Evolutionary conservation across 2,888 invertebrate species (phyloP).

Genomic region (Lasioglossum zephyrum): DNA sequence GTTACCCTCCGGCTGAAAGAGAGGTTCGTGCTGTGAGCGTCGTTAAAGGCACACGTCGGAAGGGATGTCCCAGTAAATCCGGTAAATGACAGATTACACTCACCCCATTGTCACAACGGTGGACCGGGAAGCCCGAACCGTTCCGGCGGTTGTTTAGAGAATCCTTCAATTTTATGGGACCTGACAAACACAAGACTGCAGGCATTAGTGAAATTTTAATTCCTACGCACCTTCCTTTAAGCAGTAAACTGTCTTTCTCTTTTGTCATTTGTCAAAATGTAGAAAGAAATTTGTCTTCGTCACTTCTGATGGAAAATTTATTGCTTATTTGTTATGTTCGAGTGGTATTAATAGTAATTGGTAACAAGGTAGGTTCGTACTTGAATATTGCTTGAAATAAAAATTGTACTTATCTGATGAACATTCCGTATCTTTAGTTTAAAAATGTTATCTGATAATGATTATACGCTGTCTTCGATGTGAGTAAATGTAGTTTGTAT

Average conservation of each 20-base stretch:
- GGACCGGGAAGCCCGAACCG: background rate
- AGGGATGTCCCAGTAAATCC: conserved; percentile 30
- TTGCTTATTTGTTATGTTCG: background rate
- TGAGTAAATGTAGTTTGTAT: background rate
- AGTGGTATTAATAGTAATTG: background rate
- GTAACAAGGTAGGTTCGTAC: too few relatives aligned
- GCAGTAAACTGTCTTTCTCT: background rate
- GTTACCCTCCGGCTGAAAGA: conserved; percentile 31
- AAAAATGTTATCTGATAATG: background rate
- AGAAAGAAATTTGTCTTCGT: background rate
- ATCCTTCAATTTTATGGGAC: background rate
- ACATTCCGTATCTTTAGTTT: background rate
- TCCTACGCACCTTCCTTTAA: background rate
- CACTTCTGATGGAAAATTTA: background rate
- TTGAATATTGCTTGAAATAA: background rate
- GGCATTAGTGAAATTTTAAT: background rate
- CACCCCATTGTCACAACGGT: background rate
- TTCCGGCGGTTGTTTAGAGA: background rate
- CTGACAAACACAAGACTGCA: background rate
- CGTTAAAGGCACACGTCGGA: conserved; percentile 46
- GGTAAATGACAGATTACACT: conserved; percentile 44
- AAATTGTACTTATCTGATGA: background rate
- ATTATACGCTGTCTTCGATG: background rate
- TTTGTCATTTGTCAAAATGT: background rate
- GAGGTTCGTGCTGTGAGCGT: conserved; percentile 15